These are phyloP conservation scores for Latrodectus hesperus DNA, from an alignment of 2,888 invertebrate genomes.

Conservation along the genomic window DNA sequence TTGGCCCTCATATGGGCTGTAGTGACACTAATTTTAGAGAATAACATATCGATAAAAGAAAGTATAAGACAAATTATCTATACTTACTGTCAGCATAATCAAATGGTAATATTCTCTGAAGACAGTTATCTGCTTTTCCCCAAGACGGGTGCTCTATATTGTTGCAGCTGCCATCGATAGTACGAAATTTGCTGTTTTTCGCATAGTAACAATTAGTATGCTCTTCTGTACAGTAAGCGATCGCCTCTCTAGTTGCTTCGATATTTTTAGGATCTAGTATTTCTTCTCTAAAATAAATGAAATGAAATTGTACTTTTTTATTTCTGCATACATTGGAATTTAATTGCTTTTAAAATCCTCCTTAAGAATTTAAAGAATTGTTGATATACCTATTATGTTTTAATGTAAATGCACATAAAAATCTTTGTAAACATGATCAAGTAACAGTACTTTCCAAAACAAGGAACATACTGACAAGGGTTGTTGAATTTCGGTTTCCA, in stretches of 20 bases:
- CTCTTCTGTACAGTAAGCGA: slow-evolving; percentile 23
- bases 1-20: no score
- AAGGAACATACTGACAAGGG: no score
- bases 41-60: no score
- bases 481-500: no score
- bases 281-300: slow-evolving; percentile 14
- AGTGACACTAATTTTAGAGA: no score
- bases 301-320: background rate
- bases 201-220: slow-evolving; percentile 41
- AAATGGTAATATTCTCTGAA: slow-evolving; percentile 86
- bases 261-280: slow-evolving; percentile 44
- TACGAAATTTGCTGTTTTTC: slow-evolving; percentile 79
- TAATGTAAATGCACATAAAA: no score
- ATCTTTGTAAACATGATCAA: no score
- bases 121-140: slow-evolving; percentile 88
- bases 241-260: slow-evolving; percentile 43
- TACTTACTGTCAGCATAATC: slow-evolving; percentile 85
- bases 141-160: slow-evolving; percentile 84
- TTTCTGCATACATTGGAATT: background rate
- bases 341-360: no score
- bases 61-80: background rate
- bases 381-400: no score
- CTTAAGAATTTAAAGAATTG: no score
- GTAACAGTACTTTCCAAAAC: no score
- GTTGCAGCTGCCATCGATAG: slow-evolving; percentile 92